Percentiles rank a stretch among this genome's conserved stretches.
phyloP scores from a whole-genome alignment of 1,140 invertebrate species.

The Drosophila ohnishii region DNA sequence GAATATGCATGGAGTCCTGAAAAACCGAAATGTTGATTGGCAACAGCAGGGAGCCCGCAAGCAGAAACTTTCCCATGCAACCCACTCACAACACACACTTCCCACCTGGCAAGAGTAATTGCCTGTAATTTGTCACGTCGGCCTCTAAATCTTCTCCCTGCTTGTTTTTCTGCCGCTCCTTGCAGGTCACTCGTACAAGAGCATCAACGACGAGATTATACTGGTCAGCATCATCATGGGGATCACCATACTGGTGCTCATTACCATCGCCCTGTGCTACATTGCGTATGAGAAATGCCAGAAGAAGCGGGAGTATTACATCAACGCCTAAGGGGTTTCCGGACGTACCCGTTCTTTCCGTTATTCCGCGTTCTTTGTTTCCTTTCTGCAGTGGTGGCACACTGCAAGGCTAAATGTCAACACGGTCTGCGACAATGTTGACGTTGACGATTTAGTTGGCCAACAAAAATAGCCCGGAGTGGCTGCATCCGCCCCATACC shows the following conservation, averaged over 20 bases:
- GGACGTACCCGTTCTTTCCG: background rate
- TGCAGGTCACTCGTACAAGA: constrained; percentile 89
- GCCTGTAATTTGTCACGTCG: constrained; percentile 54
- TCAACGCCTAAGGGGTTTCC: constrained; percentile 76
- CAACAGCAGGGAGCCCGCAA: constrained; percentile 6
- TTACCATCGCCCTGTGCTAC: constrained; percentile 91
- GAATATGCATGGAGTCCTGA: constrained; percentile 63
- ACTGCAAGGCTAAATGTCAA: constrained; percentile 69
- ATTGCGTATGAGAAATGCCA: constrained; percentile 91
- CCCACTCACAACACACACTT: background rate
- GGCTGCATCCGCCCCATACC: constrained; percentile 17
- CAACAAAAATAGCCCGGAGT: constrained; percentile 37
- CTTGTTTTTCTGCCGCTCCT: constrained; percentile 25
- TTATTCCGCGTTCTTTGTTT: constrained; percentile 16
- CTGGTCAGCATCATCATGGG: constrained; percentile 94
- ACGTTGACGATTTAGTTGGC: constrained; percentile 76
- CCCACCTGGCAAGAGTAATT: constrained; percentile 55
- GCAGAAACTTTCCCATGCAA: background rate
- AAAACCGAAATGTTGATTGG: constrained; percentile 20
- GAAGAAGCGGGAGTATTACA: constrained; percentile 83
- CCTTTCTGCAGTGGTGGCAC: constrained; percentile 18
- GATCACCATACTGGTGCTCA: constrained; percentile 90
- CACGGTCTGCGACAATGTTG: constrained; percentile 69
- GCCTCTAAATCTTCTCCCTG: constrained; percentile 33
- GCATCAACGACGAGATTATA: constrained; percentile 93